These are phyloP conservation scores for Theropithecus gelada DNA, from an alignment of 2,113 vertebrate genomes.

Conservation along the genomic window DNA sequence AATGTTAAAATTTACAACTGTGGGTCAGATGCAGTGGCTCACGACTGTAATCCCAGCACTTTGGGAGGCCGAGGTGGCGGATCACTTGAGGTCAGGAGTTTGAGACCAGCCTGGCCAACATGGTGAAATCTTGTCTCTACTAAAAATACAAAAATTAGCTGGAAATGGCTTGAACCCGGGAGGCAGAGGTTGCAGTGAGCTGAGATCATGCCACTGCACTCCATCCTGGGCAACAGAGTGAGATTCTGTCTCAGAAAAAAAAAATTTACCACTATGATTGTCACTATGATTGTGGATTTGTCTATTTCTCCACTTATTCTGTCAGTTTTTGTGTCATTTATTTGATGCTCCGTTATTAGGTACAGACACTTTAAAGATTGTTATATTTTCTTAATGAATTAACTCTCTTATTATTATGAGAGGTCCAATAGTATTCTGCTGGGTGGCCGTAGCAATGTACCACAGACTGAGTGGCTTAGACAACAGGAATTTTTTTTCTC, in stretches of 20 bases:
- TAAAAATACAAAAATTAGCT: too few species aligned
- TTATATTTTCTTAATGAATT: not conserved
- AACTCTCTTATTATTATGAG: not conserved
- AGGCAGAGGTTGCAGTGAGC: too few species aligned
- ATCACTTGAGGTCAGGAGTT: too few species aligned
- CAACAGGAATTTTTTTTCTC: not conserved
- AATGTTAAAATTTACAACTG: not conserved
- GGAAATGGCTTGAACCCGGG: too few species aligned
- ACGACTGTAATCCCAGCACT: too few species aligned
- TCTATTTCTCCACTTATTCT: not conserved
- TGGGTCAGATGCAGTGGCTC: too few species aligned
- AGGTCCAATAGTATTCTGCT: not conserved
- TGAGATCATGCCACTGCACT: too few species aligned
- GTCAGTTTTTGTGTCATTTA: not conserved
- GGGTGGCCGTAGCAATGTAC: not conserved
- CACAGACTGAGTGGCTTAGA: not conserved
- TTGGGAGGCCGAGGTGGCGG: too few species aligned
- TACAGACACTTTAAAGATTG: not conserved
- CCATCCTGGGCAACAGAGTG: too few species aligned
- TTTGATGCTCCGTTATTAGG: not conserved
- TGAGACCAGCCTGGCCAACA: too few species aligned
- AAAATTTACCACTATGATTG: not conserved
- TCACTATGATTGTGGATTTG: not conserved
- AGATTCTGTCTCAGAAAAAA: too few species aligned
- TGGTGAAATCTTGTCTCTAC: too few species aligned